A percentile compares a stretch with the other conserved stretches of the same genome.
Evolutionary conservation across 2,113 vertebrate species (phyloP).

Genomic region (Mobula hypostoma): DNA sequence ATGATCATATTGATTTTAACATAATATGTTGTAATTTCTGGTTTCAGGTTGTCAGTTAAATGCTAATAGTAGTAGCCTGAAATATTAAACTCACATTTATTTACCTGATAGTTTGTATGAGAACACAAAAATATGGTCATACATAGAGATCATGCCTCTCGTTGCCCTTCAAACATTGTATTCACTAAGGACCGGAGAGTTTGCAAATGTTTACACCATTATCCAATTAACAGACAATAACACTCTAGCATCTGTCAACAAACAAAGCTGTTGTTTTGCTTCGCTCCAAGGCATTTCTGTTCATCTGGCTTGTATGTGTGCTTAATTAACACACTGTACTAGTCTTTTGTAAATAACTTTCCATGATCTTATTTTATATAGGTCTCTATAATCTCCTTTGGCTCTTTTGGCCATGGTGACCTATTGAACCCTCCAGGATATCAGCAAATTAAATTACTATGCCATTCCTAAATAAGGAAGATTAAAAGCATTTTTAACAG

Average conservation of each 20-base stretch:
- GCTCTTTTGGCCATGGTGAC: background rate
- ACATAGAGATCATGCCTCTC: conserved; percentile 28
- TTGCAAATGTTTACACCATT: conserved; percentile 98
- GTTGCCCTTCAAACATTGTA: conserved; percentile 35
- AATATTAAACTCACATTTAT: conserved; percentile 3
- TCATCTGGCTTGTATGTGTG: conserved; percentile 71
- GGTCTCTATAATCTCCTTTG: background rate
- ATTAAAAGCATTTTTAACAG: background rate
- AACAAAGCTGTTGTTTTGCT: conserved; percentile 93
- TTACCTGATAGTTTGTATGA: background rate
- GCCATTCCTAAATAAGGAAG: background rate
- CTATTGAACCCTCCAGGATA: background rate
- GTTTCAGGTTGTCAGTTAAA: background rate
- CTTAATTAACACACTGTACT: conserved; percentile 70
- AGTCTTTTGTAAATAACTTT: conserved; percentile 34
- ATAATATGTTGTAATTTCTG: background rate
- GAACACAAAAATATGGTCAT: background rate
- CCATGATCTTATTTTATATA: conserved; percentile 1
- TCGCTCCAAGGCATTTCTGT: conserved; percentile 67
- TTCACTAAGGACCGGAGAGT: conserved; percentile 76
- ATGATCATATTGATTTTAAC: conserved; percentile 26
- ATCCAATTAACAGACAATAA: conserved; percentile 98
- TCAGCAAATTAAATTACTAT: background rate
- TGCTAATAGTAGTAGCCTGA: background rate
- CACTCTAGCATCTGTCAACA: conserved; percentile 95